Conservation (phyloP, 2,888 invertebrate species). For the Dascillus cervinus region DNA sequence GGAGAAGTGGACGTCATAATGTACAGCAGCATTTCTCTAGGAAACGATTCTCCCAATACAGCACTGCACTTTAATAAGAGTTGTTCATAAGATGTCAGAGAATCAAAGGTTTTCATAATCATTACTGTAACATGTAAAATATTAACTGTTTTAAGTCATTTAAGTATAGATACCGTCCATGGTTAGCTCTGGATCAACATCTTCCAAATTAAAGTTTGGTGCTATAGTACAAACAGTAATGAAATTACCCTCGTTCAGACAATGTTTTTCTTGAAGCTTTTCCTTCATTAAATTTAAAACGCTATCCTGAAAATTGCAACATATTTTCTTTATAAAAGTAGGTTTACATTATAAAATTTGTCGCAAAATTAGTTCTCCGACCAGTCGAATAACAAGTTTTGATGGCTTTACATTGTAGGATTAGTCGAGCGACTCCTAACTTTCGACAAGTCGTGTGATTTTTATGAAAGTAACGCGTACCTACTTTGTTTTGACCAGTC, state of each 20-base stretch:
- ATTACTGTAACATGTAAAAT: constrained; percentile 24
- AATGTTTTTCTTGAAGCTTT: constrained; percentile 7
- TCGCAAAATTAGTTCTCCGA: too few relatives aligned
- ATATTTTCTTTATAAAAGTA: not conserved
- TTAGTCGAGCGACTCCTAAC: too few relatives aligned
- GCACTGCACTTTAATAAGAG: constrained; percentile 57
- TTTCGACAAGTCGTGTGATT: too few relatives aligned
- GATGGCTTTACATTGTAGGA: too few relatives aligned
- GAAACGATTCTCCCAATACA: constrained; percentile 56
- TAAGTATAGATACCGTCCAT: constrained; percentile 45
- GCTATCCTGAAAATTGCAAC: constrained; percentile 7
- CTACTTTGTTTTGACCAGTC: too few relatives aligned
- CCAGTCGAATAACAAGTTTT: too few relatives aligned
- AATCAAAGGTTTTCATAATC: constrained; percentile 57
- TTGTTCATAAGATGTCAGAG: constrained; percentile 56
- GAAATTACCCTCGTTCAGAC: constrained; percentile 26
- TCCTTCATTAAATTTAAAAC: constrained; percentile 10
- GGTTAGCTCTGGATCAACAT: constrained; percentile 47
- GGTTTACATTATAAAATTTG: too few relatives aligned
- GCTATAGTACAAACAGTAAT: constrained; percentile 44
- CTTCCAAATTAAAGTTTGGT: constrained; percentile 44
- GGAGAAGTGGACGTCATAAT: constrained; percentile 45
- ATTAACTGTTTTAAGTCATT: not conserved
- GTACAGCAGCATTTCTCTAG: constrained; percentile 51
- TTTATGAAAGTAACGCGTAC: too few relatives aligned